Evolutionary conservation across 92 coral and sea anemone genomes (phyloP).

Genomic region (Phenganax subtilis): DNA sequence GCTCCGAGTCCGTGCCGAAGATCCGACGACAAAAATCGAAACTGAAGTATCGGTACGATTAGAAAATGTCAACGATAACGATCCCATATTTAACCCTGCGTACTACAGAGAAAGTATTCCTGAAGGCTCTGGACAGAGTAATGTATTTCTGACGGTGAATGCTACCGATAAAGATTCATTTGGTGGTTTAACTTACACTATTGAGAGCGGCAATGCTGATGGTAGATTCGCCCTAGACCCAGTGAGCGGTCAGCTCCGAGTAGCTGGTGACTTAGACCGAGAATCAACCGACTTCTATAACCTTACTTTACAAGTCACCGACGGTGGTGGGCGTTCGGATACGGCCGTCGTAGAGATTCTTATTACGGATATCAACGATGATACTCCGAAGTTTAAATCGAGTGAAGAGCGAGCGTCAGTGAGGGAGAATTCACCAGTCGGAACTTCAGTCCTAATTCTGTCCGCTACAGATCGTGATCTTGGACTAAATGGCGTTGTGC

Average conservation of each 20-base stretch:
- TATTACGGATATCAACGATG: conserved; percentile 66
- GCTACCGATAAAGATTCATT: conserved; percentile 70
- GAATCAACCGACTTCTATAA: conserved; percentile 54
- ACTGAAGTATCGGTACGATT: conserved; percentile 53
- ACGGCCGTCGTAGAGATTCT: conserved; percentile 53
- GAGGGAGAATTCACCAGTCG: conserved; percentile 52
- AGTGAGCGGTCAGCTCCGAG: conserved; percentile 48
- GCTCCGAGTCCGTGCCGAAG: conserved; percentile 65
- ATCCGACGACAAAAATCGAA: conserved; percentile 37
- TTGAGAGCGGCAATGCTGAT: conserved; percentile 50
- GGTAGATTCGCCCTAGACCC: conserved; percentile 54
- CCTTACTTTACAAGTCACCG: conserved; percentile 61
- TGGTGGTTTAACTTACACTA: conserved; percentile 59
- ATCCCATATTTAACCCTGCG: conserved; percentile 51
- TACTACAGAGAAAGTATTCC: conserved; percentile 53
- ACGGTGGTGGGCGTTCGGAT: conserved; percentile 55
- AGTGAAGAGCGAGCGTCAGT: conserved; percentile 47
- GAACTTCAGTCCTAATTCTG: conserved; percentile 44
- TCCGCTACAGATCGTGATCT: conserved; percentile 60
- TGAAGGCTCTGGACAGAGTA: conserved; percentile 54
- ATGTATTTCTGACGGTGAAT: conserved; percentile 46
- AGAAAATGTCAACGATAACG: conserved; percentile 64
- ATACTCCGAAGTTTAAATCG: conserved; percentile 55
- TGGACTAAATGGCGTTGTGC: conserved; percentile 76
- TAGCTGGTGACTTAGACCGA: conserved; percentile 61